These are phyloP conservation scores for Acropternis orthonyx DNA, from an alignment of 2,797 vertebrate species.

Conservation along the genomic window DNA sequence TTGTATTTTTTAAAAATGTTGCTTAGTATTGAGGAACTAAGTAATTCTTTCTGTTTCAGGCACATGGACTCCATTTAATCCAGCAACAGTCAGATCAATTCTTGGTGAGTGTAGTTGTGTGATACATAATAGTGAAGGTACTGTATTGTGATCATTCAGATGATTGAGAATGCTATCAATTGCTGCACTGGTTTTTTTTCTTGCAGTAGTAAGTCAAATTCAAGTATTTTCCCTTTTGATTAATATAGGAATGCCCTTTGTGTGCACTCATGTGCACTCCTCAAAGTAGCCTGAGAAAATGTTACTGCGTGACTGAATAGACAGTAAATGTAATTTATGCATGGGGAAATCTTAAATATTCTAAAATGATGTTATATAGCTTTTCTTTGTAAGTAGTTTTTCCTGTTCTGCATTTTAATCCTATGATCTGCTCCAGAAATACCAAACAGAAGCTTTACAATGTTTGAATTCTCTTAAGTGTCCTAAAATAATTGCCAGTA, in stretches of 20 bases:
- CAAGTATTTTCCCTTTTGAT: not conserved
- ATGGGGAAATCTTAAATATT: not conserved
- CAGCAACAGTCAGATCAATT: slow-evolving; percentile 93
- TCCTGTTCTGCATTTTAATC: not conserved
- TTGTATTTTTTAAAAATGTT: not conserved
- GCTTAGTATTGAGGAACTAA: not conserved
- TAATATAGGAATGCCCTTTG: not conserved
- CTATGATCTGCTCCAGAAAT: not conserved
- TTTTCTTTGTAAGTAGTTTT: not conserved
- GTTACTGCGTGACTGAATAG: not conserved
- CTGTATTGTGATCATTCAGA: not conserved
- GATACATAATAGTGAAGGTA: not conserved
- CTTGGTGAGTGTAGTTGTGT: slow-evolving; percentile 84
- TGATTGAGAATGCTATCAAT: not conserved
- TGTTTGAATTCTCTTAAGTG: not conserved
- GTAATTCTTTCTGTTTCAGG: slow-evolving; percentile 79
- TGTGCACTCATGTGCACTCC: accelerated
- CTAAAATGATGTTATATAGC: not conserved
- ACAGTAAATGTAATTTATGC: not conserved
- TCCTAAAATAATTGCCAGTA: not conserved
- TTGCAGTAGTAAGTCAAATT: not conserved
- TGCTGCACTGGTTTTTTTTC: not conserved
- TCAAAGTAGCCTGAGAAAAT: not conserved
- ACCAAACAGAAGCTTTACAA: not conserved
- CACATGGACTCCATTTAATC: slow-evolving; percentile 98